Evolutionary conservation across 2,888 invertebrate genomes (phyloP).

Genomic region (Desoria tigrina): DNA sequence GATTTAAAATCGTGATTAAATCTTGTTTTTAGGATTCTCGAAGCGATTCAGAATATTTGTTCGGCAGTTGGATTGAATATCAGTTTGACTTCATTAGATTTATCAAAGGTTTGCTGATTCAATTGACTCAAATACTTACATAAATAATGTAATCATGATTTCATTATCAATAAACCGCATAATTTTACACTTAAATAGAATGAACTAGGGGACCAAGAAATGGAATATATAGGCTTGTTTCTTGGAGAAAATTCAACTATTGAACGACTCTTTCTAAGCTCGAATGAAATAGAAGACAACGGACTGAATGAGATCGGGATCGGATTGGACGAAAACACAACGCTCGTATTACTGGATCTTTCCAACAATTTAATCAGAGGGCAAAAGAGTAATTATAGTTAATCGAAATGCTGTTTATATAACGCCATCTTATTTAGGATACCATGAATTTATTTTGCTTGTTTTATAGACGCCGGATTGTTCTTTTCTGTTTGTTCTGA

Average conservation of each 20-base stretch:
- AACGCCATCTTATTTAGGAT: conserved; percentile 19
- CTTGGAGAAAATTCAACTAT: conserved; percentile 56
- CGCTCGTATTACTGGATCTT: conserved; percentile 60
- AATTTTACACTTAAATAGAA: conserved; percentile 57
- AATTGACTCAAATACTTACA: too few species aligned
- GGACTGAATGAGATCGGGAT: conserved; percentile 57
- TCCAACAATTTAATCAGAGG: conserved; percentile 62
- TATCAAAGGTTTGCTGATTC: conserved; percentile 28
- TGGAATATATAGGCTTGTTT: conserved; percentile 56
- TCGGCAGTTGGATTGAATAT: conserved; percentile 20
- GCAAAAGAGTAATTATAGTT: conserved; percentile 57
- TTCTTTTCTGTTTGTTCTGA: conserved; percentile 38
- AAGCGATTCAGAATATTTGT: conserved; percentile 31
- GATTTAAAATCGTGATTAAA: not conserved
- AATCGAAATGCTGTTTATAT: too few species aligned
- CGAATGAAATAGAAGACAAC: conserved; percentile 60
- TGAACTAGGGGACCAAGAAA: conserved; percentile 59
- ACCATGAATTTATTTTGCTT: conserved; percentile 30
- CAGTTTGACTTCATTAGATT: conserved; percentile 23
- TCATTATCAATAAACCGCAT: too few species aligned
- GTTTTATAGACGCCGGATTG: conserved; percentile 26
- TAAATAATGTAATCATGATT: too few species aligned
- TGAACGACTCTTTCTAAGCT: conserved; percentile 59
- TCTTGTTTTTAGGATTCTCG: conserved; percentile 25
- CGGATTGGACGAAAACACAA: conserved; percentile 57